A percentile compares a stretch with the other conserved stretches of the same genome.
These are phyloP conservation scores for Glossophaga mutica DNA, from an alignment of 2,797 vertebrate species.

Conservation along the genomic window DNA sequence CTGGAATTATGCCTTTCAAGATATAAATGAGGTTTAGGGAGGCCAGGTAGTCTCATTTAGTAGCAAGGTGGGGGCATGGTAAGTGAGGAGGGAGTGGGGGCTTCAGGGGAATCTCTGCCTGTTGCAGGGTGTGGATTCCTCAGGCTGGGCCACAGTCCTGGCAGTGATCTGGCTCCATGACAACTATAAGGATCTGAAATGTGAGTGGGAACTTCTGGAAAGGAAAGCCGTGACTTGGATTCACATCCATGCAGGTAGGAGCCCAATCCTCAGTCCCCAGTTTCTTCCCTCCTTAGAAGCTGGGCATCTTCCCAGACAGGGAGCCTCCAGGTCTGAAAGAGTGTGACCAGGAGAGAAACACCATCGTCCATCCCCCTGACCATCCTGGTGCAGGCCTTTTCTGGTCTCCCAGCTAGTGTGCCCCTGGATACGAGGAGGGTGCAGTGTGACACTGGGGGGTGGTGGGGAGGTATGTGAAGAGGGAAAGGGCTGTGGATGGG, in stretches of 20 bases:
- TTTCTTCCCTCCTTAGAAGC: neutral
- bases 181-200: slow-evolving; percentile 71
- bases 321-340: neutral
- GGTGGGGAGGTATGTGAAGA: slow-evolving; percentile 67
- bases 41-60: neutral
- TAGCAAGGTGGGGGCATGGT: neutral
- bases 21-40: neutral
- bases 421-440: neutral
- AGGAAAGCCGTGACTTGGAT: slow-evolving; percentile 85
- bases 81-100: neutral
- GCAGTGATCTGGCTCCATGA: slow-evolving; percentile 87
- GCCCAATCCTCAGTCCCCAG: neutral
- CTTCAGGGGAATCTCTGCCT: neutral
- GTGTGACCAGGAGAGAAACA: neutral
- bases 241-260: slow-evolving; percentile 79
- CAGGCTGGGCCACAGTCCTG: slow-evolving; percentile 85
- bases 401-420: slow-evolving; percentile 79
- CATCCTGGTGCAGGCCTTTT: slow-evolving; percentile 49
- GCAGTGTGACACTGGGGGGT: neutral
- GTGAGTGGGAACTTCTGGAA: slow-evolving; percentile 88
- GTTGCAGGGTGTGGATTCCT: neutral
- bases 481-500: slow-evolving; percentile 63
- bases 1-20: neutral
- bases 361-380: accelerated
- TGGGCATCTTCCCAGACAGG: neutral